Percentiles rank a stretch among this genome's conserved stretches.
Evolutionary conservation across 2,888 invertebrate species (phyloP).

Genomic region (Heliconius aoede): DNA sequence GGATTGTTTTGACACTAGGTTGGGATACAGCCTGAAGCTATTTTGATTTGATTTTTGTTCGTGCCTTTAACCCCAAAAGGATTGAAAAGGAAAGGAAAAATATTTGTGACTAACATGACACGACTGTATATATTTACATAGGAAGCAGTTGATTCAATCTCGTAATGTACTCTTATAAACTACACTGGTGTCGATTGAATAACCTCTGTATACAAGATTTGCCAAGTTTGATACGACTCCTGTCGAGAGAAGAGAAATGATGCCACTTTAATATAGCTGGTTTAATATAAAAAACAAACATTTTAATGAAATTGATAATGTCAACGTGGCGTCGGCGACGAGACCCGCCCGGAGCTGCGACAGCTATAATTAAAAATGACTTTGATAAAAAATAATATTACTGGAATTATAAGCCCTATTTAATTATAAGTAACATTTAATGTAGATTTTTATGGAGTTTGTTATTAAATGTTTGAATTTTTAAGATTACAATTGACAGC

Average conservation of each 20-base stretch:
- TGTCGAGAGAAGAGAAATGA: constrained; percentile 20
- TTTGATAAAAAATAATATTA: constrained; percentile 30
- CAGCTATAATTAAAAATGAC: constrained; percentile 43
- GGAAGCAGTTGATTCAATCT: constrained; percentile 11
- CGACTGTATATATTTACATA: not conserved
- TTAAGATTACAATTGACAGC: not conserved
- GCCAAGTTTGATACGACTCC: constrained; percentile 15
- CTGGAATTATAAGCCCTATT: constrained; percentile 21
- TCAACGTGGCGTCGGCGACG: constrained; percentile 34
- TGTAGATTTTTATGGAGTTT: not conserved
- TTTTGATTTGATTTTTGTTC: too few relatives aligned
- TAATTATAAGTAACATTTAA: not conserved
- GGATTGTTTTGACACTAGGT: too few relatives aligned
- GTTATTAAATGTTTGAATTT: not conserved
- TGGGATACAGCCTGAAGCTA: too few relatives aligned
- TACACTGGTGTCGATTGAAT: constrained; percentile 1
- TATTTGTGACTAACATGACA: too few relatives aligned
- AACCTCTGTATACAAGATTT: constrained; percentile 17
- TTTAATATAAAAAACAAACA: constrained; percentile 27
- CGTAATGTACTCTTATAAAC: constrained; percentile 11
- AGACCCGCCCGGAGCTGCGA: constrained; percentile 30
- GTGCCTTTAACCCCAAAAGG: too few relatives aligned
- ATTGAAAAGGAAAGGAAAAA: too few relatives aligned
- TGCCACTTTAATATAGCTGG: constrained; percentile 13
- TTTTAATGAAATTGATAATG: constrained; percentile 41